phyloP scores from a whole-genome alignment of 2,888 invertebrate species.

The Pristionchus fissidentatus region DNA sequence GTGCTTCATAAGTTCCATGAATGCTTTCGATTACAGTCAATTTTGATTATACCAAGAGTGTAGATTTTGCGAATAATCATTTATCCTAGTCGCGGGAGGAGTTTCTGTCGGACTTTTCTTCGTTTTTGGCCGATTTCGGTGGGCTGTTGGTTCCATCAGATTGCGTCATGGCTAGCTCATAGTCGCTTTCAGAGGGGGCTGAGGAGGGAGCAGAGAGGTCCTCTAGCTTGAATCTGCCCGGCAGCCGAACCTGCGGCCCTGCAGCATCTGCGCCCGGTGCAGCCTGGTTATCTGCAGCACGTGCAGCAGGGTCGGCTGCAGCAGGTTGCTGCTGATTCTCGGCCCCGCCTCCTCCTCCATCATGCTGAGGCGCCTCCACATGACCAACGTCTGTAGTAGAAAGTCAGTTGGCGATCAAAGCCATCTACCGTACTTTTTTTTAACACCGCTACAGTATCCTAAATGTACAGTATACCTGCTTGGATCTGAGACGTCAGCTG shows the following conservation, averaged over 20 bases:
- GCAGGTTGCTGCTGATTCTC: background rate
- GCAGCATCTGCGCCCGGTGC: background rate
- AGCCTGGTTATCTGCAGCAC: too few species aligned
- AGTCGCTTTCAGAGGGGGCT: background rate
- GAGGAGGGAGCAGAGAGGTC: background rate
- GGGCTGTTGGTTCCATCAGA: background rate
- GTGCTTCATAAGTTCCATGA: too few species aligned
- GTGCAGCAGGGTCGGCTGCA: background rate
- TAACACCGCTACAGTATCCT: background rate
- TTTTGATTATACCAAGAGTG: background rate
- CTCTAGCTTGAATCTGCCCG: background rate
- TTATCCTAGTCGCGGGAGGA: constrained; percentile 19
- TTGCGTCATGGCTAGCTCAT: background rate
- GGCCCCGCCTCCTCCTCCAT: background rate
- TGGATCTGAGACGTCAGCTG: constrained; percentile 42
- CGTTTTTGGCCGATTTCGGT: background rate
- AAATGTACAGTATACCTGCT: constrained; percentile 29
- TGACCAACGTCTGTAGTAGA: constrained; percentile 7
- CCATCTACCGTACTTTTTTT: background rate
- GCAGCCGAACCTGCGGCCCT: background rate
- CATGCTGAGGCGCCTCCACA: too few species aligned
- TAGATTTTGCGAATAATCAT: too few species aligned
- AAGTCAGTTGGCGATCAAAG: background rate
- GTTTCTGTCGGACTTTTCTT: constrained; percentile 4
- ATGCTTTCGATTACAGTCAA: background rate